Evolutionary conservation across 2,888 invertebrate genomes (phyloP), one percentile per base, ranked within the genome.

Genomic region (Cheilosia pagana): DNA sequence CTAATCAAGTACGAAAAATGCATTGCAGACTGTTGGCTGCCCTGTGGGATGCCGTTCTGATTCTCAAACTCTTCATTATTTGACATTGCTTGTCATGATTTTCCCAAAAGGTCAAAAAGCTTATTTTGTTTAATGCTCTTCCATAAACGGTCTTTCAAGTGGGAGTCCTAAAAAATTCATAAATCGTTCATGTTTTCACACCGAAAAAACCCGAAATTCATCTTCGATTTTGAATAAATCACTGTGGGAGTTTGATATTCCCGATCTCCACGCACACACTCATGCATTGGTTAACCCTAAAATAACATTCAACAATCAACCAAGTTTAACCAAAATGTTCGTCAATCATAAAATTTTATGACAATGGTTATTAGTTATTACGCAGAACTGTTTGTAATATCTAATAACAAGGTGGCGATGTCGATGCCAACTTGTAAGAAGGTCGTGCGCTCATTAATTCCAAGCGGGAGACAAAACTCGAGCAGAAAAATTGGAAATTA

Each of bases 401-500:
- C 48, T 65, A 65, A 39, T 35, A 35, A 48, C 48, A 50, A 63
- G 50, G 50, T 50, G 63, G 45, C 45, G 16, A 45, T 45, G 45
- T 35, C 39, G 65, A 65, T 35, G 39, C 16, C 50, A 65, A 65
- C 65, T 52, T 35, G n/a, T 23, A 39, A 65, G 52, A 50, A 50
- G 39, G 52, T 65, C 65, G 50, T 23, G 41, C 6, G 55, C 19
- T 57, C 68, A 68, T 55, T 57, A 68, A 45, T 21, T 35, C 57
- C 31, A 55, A 31, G 55, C 55, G 68, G 68, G 57, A 57, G 57
- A 68, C 57, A 68, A 57, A 43, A 68, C 21, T 45, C 55, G 68
- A 68, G 68, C 68, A 68, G 55, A 68, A 68, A 55, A 55, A 57
- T 68, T 68, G 45, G 45, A 57, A 57, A 68, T 57, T 68, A 57